Percentiles rank a stretch among this genome's conserved stretches.
These are phyloP conservation scores for Trematomus loennbergii DNA, from an alignment of 2,113 vertebrate genomes.

Conservation along the genomic window DNA sequence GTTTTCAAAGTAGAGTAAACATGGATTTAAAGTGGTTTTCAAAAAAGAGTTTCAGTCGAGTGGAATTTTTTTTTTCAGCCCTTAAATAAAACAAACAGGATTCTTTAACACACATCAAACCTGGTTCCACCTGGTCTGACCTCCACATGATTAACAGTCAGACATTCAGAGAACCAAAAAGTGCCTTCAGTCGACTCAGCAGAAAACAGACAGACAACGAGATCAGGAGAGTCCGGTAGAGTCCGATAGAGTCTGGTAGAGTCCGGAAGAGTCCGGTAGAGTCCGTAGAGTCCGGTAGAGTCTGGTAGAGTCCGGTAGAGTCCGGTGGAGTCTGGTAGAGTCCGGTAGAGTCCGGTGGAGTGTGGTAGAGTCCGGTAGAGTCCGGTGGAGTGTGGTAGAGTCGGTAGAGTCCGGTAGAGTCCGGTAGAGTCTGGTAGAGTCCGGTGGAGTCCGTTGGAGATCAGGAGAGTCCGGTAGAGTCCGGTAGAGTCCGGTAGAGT, in stretches of 20 bases:
- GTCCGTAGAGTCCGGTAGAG: too few species aligned
- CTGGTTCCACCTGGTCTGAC: background rate
- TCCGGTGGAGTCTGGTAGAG: background rate
- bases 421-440: too few species aligned
- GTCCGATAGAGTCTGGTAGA: too few species aligned
- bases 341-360: too few species aligned
- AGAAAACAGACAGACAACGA: background rate
- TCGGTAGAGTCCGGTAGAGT: too few species aligned
- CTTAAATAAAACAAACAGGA: conserved; percentile 37
- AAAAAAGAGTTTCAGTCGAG: background rate
- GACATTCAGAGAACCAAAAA: conserved; percentile 10
- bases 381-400: too few species aligned
- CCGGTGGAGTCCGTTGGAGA: too few species aligned
- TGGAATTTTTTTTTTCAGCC: conserved; percentile 4
- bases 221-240: too few species aligned
- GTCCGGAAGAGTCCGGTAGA: too few species aligned
- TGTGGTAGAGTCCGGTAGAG: too few species aligned
- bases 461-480: too few species aligned
- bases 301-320: background rate
- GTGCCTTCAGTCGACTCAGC: conserved; percentile 6
- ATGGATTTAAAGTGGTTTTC: background rate
- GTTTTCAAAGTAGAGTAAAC: background rate
- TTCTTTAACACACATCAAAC: conserved; percentile 8
- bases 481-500: too few species aligned
- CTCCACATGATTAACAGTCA: conserved; percentile 13